A percentile compares a stretch with the other conserved stretches of the same genome.
phyloP scores from a whole-genome alignment of 23 tunicate genomes.

The Diplosoma virens region DNA sequence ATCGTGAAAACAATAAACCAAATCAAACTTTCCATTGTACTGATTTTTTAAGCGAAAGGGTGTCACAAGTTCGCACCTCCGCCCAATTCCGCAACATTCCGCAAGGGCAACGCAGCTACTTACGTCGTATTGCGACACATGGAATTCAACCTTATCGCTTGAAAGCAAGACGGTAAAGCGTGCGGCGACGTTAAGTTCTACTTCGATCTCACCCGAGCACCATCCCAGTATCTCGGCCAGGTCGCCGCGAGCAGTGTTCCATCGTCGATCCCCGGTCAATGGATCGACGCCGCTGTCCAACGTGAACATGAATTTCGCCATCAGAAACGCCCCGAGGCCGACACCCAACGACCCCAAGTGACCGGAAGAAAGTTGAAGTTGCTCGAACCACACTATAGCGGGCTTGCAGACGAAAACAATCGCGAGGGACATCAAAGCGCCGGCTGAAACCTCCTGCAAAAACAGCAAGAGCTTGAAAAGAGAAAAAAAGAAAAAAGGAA shows the following conservation, averaged over 20 bases:
- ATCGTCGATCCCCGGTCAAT: conserved; percentile 36
- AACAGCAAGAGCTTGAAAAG: background rate
- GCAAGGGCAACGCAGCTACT: no score
- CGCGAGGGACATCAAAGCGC: conserved; percentile 25
- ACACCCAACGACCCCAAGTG: background rate
- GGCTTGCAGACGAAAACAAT: conserved; percentile 10
- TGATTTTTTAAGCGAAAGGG: no score
- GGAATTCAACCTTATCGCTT: no score
- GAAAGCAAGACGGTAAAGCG: no score
- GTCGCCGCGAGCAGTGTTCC: conserved; percentile 90
- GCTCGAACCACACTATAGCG: conserved; percentile 36
- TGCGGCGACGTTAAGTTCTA: no score
- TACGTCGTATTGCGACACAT: no score
- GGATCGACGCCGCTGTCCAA: conserved; percentile 54
- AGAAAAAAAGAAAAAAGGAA: background rate
- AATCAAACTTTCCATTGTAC: no score
- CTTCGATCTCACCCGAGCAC: conserved; percentile 61
- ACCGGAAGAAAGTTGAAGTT: background rate
- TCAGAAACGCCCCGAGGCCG: conserved; percentile 7
- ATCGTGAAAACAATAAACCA: background rate
- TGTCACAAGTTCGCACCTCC: no score
- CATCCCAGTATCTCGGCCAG: conserved; percentile 80
- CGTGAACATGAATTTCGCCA: conserved; percentile 43
- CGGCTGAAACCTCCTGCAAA: conserved; percentile 59
- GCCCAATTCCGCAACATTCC: no score